Evolutionary conservation across 2,113 vertebrate genomes (phyloP).

Genomic region (Entelurus aequoreus): DNA sequence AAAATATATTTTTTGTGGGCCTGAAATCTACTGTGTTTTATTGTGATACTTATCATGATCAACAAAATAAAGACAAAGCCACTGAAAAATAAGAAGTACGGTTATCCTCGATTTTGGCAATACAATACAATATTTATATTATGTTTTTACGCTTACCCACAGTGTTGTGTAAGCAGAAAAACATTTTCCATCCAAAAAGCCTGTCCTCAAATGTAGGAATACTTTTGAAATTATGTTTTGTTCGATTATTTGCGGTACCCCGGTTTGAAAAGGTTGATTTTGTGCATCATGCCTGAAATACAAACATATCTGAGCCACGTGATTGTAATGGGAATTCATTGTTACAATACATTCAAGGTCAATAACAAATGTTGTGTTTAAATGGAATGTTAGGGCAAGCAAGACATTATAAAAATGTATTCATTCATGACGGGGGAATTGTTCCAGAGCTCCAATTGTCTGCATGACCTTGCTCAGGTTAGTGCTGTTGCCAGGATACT

Average conservation of each 20-base stretch:
- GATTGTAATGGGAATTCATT: slow-evolving; percentile 6
- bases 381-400: slow-evolving; percentile 11
- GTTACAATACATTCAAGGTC: slow-evolving; percentile 4
- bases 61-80: no score
- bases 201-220: slow-evolving; percentile 15
- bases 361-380: not conserved
- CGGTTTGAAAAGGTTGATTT: slow-evolving; percentile 9
- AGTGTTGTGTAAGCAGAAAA: not conserved
- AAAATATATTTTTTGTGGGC: no score
- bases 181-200: not conserved
- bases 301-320: not conserved
- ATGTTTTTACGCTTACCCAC: not conserved
- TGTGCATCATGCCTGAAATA: not conserved
- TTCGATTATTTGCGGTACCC: slow-evolving; percentile 23
- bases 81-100: no score
- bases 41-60: no score
- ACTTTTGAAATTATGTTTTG: slow-evolving; percentile 17
- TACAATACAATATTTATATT: not conserved
- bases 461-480: slow-evolving; percentile 63
- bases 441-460: slow-evolving; percentile 36
- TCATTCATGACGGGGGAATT: slow-evolving; percentile 15
- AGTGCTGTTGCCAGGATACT: slow-evolving; percentile 73
- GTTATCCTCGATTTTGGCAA: no score
- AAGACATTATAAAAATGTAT: slow-evolving; percentile 26
- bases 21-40: no score